Conservation (phyloP, 2,113 vertebrate species). For the Gadus chalcogrammus region DNA sequence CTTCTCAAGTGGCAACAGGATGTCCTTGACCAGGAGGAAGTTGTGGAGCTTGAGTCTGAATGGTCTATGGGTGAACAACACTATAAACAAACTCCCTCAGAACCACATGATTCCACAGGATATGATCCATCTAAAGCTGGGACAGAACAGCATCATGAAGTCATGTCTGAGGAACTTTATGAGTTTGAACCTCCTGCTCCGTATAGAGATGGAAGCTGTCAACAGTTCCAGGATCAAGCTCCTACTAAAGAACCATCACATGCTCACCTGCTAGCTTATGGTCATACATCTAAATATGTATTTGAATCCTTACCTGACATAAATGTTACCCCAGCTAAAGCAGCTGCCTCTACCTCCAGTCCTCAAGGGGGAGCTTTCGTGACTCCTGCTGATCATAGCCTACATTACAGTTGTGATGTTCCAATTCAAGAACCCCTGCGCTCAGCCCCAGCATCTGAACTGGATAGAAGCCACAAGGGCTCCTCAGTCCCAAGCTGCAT, state of each 20-base stretch:
- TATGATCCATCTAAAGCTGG: background rate
- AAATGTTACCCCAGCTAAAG: background rate
- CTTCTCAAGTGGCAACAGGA: constrained; percentile 73
- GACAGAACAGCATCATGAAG: constrained; percentile 1
- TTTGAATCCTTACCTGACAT: background rate
- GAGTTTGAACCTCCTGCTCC: constrained; percentile 1
- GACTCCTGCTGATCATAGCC: constrained; percentile 1
- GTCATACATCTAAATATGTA: background rate
- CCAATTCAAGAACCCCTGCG: background rate
- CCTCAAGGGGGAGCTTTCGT: background rate
- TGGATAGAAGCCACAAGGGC: background rate
- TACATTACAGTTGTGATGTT: background rate
- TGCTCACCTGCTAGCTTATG: background rate
- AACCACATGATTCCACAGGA: constrained; percentile 23
- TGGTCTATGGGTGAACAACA: constrained; percentile 59
- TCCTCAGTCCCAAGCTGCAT: constrained; percentile 1
- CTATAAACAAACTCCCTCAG: constrained; percentile 21
- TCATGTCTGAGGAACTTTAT: background rate
- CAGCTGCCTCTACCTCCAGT: background rate
- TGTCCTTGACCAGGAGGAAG: constrained; percentile 66
- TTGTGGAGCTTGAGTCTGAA: constrained; percentile 66
- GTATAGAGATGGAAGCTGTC: background rate
- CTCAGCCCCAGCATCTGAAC: constrained; percentile 1
- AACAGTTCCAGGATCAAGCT: constrained; percentile 4
- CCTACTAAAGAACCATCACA: constrained; percentile 3